phyloP scores from a whole-genome alignment of 2,797 vertebrate species.

The Huso huso region DNA sequence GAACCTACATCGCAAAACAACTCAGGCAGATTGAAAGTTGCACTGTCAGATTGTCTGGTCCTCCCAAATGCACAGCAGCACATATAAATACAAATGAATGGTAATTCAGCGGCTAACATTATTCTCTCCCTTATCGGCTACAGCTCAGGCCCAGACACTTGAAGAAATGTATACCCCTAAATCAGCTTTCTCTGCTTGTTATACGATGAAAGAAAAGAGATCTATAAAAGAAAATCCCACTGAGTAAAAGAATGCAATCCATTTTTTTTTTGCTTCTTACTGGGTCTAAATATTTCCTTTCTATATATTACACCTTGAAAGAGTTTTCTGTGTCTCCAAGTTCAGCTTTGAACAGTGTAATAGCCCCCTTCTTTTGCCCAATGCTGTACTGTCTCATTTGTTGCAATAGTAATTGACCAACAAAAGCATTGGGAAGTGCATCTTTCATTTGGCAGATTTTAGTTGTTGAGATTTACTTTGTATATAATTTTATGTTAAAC shows the following conservation, averaged over 20 bases:
- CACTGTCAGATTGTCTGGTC: background rate
- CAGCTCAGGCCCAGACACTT: background rate
- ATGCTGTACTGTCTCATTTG: background rate
- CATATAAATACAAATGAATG: constrained; percentile 24
- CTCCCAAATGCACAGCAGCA: constrained; percentile 20
- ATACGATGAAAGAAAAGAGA: constrained; percentile 4
- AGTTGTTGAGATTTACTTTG: no score
- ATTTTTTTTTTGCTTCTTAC: background rate
- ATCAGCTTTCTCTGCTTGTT: constrained; percentile 4
- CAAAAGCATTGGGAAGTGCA: no score
- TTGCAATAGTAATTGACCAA: no score
- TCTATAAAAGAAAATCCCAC: background rate
- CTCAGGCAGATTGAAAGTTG: background rate
- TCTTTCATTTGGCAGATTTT: no score
- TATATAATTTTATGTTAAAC: no score
- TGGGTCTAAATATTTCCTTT: background rate
- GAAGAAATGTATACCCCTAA: constrained; percentile 9
- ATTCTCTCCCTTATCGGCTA: constrained; percentile 6
- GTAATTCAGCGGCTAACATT: constrained; percentile 16
- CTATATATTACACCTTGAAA: background rate
- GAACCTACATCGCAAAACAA: background rate
- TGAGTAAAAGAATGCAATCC: constrained; percentile 9
- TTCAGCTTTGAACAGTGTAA: constrained; percentile 4
- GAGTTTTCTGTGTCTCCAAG: constrained; percentile 2
- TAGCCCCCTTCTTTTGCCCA: background rate